Conservation (phyloP, 2,113 vertebrate species). For the Leiothrix lutea region DNA sequence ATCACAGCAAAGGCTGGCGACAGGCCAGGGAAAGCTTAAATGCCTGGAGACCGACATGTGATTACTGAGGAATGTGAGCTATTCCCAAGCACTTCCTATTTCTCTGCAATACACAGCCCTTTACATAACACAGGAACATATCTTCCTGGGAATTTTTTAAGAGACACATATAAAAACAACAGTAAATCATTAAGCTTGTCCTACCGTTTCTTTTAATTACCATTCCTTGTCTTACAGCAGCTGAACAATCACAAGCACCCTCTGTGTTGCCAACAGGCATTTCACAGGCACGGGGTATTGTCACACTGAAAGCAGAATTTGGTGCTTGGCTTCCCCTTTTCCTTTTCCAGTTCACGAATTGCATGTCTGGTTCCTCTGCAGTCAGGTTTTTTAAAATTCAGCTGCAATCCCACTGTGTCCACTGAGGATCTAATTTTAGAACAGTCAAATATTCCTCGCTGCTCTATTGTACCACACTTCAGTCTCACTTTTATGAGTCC, state of each 20-base stretch:
- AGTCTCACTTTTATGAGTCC: background rate
- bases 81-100: conserved; percentile 24
- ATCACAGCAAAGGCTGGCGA: background rate
- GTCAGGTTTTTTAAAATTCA: conserved; percentile 35
- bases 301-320: background rate
- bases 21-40: background rate
- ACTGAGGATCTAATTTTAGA: conserved; percentile 40
- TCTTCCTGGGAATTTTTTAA: background rate
- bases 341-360: background rate
- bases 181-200: background rate
- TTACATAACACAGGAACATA: background rate
- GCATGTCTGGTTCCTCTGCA: background rate
- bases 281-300: background rate
- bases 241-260: background rate
- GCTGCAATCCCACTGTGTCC: background rate
- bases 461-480: background rate
- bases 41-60: background rate
- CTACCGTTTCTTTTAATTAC: background rate
- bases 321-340: background rate
- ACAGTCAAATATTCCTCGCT: background rate
- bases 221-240: background rate
- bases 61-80: conserved; percentile 2
- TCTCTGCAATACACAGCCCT: background rate
- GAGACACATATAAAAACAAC: background rate
- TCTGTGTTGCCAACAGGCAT: background rate